Evolutionary conservation across 2,888 invertebrate species (phyloP), one percentile per base, ranked within the genome.

Genomic region (Ichneumoninae sp.): DNA sequence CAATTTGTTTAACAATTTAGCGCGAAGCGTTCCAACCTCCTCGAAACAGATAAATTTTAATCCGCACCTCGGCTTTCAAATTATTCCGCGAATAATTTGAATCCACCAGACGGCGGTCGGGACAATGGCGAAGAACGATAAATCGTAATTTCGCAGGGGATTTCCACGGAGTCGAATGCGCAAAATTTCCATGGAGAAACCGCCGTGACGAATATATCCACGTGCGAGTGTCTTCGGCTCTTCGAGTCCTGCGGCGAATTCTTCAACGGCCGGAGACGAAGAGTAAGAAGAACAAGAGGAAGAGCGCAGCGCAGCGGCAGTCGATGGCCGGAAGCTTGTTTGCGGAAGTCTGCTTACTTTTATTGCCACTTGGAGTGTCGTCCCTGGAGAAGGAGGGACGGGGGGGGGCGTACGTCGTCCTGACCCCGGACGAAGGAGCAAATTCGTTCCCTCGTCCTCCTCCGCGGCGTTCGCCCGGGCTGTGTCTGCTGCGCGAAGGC

Each of bases 291-390:
- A 50, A 52, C 47, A 33, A 76, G 71, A 65, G 74, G 85, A 83
- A 75, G 78, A 80, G 79, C 70, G 69, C 65, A 78, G 50, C 68
- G 74, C 60, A 69, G 57, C 30, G 19, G 69, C 62, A 76, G 65
- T 80, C 83, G 79, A 83, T 83, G 82, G 81, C 75, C 77, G 83
- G 81, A 85, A 82, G 83, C 84, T 84, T 86, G 85, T 86, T 87
- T 87, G 86, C 84, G 83, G 82, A 87, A 87, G 87, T 83, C 84
- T 83, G 84, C 84, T 85, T 84, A 86, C 87, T 87, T 86, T 87
- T 87, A 86, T 87, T 87, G 83, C 87, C 81, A 80, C 80, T 82
- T 82, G 85, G 75, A 84, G 83, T 82, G 82, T 82, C 80, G 71
- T 83, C 84, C 69, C 75, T 69, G 50, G 81, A 65, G 80, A 77